A percentile compares a stretch with the other conserved stretches of the same genome.
Conservation (phyloP, 2,797 vertebrate species). For the Cuculus canorus region DNA sequence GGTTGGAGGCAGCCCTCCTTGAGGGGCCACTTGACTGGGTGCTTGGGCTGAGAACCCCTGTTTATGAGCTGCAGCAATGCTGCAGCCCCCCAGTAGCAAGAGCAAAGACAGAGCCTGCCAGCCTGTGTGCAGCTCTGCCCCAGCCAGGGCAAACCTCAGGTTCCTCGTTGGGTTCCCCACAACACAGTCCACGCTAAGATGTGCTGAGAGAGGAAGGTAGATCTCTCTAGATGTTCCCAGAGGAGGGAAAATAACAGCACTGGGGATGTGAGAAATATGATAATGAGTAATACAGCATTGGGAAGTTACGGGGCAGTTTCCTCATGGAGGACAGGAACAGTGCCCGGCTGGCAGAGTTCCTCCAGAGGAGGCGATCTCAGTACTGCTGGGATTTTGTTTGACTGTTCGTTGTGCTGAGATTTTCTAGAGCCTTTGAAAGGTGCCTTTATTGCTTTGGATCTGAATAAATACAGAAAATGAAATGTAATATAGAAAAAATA, state of each 20-base stretch:
- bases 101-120: not conserved
- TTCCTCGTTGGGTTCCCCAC: not conserved
- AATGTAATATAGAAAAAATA: not conserved
- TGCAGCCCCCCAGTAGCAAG: fast-evolving
- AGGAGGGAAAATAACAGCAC: not conserved
- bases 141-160: fast-evolving
- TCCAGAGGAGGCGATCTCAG: not conserved
- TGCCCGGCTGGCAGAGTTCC: not conserved
- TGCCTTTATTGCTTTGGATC: not conserved
- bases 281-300: not conserved
- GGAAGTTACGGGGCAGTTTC: not conserved
- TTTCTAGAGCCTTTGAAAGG: not conserved
- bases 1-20: not conserved
- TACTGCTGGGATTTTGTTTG: not conserved
- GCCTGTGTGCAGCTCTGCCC: not conserved
- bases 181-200: fast-evolving
- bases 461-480: not conserved
- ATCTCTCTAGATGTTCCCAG: not conserved
- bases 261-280: not conserved
- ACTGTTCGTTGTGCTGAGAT: not conserved
- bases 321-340: not conserved
- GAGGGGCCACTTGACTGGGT: not conserved
- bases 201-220: not conserved
- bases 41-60: fast-evolving
- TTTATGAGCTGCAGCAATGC: not conserved